These are phyloP conservation scores for Rhagologus leucostigma DNA, from an alignment of 2,113 vertebrate genomes.

Conservation along the genomic window DNA sequence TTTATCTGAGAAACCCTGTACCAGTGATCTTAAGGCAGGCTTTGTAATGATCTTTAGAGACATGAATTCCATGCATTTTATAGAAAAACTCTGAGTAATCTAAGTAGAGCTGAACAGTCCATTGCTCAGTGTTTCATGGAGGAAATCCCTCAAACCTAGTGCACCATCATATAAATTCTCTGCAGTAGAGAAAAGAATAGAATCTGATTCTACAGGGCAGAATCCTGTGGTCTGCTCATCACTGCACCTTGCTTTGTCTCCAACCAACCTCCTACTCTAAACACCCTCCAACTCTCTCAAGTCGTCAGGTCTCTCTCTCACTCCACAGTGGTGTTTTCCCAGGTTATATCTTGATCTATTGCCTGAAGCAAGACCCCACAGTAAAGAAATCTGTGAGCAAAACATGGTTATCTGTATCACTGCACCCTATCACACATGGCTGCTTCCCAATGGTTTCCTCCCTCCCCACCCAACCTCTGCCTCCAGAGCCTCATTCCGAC, in stretches of 20 bases:
- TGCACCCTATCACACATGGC: rapidly evolving
- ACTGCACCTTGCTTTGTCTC: not conserved
- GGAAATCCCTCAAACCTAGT: not conserved
- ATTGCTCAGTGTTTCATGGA: rapidly evolving
- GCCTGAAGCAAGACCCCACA: not conserved
- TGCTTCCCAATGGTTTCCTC: not conserved
- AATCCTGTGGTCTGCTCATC: not conserved
- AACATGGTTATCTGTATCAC: not conserved
- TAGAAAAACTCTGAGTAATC: not conserved
- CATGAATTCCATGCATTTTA: not conserved
- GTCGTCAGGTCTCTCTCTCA: not conserved
- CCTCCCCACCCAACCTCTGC: not conserved
- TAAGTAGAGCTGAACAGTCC: not conserved
- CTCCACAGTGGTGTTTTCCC: too few relatives aligned
- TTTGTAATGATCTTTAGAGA: not conserved
- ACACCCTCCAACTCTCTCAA: not conserved
- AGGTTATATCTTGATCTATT: not conserved
- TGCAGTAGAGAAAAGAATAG: not conserved
- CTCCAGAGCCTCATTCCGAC: not conserved
- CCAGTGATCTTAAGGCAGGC: not conserved
- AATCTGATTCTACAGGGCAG: not conserved
- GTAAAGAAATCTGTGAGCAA: not conserved
- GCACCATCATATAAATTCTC: not conserved
- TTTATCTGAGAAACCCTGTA: not conserved
- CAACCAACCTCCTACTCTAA: not conserved